Evolutionary conservation across 2,888 invertebrate species (phyloP).

Genomic region (Troides aeacus): DNA sequence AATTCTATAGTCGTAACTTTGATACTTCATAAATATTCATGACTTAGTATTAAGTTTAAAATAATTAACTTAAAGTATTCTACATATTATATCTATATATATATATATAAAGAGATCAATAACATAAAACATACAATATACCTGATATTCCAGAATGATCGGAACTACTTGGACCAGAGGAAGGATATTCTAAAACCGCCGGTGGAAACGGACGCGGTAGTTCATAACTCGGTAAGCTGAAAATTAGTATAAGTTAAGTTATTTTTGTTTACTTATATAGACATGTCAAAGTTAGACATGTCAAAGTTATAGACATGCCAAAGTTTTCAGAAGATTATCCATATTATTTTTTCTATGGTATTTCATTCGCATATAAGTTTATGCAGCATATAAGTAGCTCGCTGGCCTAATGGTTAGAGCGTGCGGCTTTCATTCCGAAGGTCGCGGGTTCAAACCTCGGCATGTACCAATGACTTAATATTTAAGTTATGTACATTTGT

Average conservation of each 20-base stretch:
- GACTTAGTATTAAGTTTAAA: too few species aligned
- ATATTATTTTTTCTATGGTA: slow-evolving; percentile 48
- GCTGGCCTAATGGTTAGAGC: too few species aligned
- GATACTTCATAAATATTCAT: not conserved
- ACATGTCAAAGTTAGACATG: too few species aligned
- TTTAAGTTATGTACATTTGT: too few species aligned
- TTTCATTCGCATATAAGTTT: slow-evolving; percentile 74
- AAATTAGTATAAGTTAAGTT: slow-evolving; percentile 9
- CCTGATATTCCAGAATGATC: slow-evolving; percentile 50
- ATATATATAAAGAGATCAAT: not conserved
- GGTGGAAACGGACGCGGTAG: slow-evolving; percentile 54
- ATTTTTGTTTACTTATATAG: not conserved
- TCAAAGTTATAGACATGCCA: too few species aligned
- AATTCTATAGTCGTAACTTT: not conserved
- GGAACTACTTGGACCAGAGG: slow-evolving; percentile 36
- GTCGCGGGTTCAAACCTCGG: too few species aligned
- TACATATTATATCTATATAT: too few species aligned
- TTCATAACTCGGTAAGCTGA: slow-evolving; percentile 56
- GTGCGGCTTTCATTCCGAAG: too few species aligned
- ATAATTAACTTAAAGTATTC: too few species aligned
- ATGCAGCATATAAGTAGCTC: too few species aligned
- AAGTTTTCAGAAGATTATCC: slow-evolving; percentile 43
- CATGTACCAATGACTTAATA: too few species aligned
- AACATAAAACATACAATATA: slow-evolving; percentile 30
- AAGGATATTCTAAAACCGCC: slow-evolving; percentile 39